Conservation (phyloP, 2,113 vertebrate species). For the Microcebus ravelobensis region DNA sequence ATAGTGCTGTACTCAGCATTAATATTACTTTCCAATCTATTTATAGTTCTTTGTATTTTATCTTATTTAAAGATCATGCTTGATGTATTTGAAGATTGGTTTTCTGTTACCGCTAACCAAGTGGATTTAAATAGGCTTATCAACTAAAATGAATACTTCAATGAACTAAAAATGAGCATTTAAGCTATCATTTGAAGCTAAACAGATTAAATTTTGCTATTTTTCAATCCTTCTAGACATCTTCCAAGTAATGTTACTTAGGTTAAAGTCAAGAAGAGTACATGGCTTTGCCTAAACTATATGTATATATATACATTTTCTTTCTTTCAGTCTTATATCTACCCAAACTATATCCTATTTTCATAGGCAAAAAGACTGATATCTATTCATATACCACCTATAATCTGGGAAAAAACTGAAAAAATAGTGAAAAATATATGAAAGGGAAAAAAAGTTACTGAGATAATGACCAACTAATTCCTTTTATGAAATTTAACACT, state of each 20-base stretch:
- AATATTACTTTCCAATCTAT: constrained; percentile 44
- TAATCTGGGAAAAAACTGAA: not conserved
- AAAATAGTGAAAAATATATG: not conserved
- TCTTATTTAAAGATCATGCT: constrained; percentile 43
- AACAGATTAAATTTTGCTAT: constrained; percentile 12
- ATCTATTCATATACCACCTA: not conserved
- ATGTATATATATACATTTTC: not conserved
- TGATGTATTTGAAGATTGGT: constrained; percentile 34
- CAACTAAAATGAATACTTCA: not conserved
- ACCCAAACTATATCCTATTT: not conserved
- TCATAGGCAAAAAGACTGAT: not conserved
- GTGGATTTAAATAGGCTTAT: constrained; percentile 45
- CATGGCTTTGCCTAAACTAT: not conserved
- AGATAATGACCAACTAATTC: not conserved
- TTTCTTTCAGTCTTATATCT: not conserved
- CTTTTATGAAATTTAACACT: not conserved
- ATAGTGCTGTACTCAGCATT: constrained; percentile 40
- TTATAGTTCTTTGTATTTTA: constrained; percentile 50
- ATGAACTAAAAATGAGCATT: constrained; percentile 45
- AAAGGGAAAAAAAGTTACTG: not conserved
- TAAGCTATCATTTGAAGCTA: not conserved
- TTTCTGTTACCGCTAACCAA: not conserved
- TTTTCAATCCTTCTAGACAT: not conserved
- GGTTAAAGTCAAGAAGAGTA: not conserved
- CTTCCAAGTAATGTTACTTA: not conserved